Percentiles rank a stretch among this genome's conserved stretches.
Evolutionary conservation across 2,888 invertebrate genomes (phyloP).

Genomic region (Chaitophorus viminalis): DNA sequence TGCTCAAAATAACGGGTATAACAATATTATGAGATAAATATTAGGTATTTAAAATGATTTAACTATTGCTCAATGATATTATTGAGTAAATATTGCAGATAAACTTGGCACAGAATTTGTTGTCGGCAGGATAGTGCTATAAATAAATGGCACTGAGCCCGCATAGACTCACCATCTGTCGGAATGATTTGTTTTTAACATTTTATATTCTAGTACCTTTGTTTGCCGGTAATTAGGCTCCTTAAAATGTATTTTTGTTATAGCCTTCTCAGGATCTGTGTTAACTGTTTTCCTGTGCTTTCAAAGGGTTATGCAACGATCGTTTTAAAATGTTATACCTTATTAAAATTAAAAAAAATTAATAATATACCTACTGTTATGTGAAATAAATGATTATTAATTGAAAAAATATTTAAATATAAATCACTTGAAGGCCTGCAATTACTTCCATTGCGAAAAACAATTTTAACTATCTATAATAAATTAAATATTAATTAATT

Average conservation of each 20-base stretch:
- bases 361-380: too few species aligned
- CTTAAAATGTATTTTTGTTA: neutral
- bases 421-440: too few species aligned
- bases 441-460: too few species aligned
- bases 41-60: too few species aligned
- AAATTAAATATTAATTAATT: too few species aligned
- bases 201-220: neutral
- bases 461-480: too few species aligned
- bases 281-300: neutral
- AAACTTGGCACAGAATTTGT: neutral
- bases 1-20: too few species aligned
- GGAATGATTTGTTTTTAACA: slow-evolving; percentile 24
- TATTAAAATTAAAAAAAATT: too few species aligned
- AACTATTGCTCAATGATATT: too few species aligned
- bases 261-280: neutral
- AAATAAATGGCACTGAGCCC: slow-evolving; percentile 3
- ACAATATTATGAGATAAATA: too few species aligned
- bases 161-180: neutral
- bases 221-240: neutral
- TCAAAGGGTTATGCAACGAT: neutral
- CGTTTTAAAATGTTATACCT: neutral
- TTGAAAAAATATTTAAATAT: too few species aligned
- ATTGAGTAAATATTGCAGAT: neutral
- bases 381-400: too few species aligned
- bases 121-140: neutral